A percentile compares a stretch with the other conserved stretches of the same genome.
phyloP scores from a whole-genome alignment of 2,888 invertebrate species.

The Limnephilus rhombicus region DNA sequence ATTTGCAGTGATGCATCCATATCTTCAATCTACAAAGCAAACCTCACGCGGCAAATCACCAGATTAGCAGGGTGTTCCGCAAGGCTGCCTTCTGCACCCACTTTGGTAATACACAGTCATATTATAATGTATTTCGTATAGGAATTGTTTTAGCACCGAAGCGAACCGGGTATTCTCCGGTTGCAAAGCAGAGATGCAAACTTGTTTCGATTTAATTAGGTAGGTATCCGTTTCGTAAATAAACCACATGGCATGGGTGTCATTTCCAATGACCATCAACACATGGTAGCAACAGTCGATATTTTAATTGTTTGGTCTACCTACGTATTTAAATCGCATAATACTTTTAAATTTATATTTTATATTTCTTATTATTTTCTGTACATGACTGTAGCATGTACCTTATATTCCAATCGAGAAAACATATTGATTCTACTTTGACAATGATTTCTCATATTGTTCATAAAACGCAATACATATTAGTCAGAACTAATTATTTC shows the following conservation, averaged over 20 bases:
- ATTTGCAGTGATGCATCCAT: not conserved
- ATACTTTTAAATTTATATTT: too few relatives aligned
- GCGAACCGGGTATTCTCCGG: not conserved
- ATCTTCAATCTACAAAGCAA: not conserved
- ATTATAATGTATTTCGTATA: not conserved
- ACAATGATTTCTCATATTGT: not conserved
- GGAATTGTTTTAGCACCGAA: not conserved
- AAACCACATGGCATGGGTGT: constrained; percentile 5
- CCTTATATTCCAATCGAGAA: not conserved
- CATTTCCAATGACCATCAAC: not conserved
- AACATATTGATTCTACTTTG: not conserved
- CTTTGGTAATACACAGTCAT: not conserved
- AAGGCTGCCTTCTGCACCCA: not conserved
- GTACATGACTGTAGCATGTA: not conserved
- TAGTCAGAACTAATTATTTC: not conserved
- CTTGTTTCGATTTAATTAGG: not conserved
- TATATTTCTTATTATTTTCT: not conserved
- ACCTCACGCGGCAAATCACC: not conserved
- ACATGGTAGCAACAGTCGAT: not conserved
- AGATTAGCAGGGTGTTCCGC: constrained; percentile 10
- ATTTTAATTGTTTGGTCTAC: not conserved
- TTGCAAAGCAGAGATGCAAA: not conserved
- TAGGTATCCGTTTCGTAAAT: constrained; percentile 14
- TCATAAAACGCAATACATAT: not conserved
- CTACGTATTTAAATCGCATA: not conserved